Base-by-base conservation (phyloP, 35 echinoderm and acorn worm genomes). In the Ophiothrix spiculata region DNA sequence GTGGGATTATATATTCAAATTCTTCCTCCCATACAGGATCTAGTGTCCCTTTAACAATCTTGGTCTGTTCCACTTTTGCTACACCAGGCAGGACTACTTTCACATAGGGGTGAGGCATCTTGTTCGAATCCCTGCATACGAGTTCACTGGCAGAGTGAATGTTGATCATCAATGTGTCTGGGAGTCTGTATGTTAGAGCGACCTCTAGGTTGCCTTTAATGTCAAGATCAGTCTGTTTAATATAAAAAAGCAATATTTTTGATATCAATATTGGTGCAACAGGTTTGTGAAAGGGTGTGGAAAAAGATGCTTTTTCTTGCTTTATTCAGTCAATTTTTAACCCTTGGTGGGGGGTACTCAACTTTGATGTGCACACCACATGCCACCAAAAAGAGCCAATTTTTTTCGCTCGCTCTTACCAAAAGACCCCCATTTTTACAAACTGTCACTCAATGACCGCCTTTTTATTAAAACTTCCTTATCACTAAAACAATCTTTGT, bases 11-110 rank as follows among this genome's bases (percentile, higher is more conserved):
- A 79, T 86, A 93, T 25, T 97, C 91, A 91, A 93, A 97, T 38
- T 37, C 85, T 69, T 97, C 91, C 31, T 93, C 91, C 91, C 95
- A 97, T 56, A 84, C 95, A 23, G 95, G 95, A 64, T 89, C 74
- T 21, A 87, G 39, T 35, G 87, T 97, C 32, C 80, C 80, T 40
- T 90, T 90, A 37, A 78, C 32, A 41, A 93, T 63, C 79, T 90
- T 87, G 8, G 95, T 97, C 56, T 93, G 37, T 36, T 93, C 88
- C 13, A 93, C 88, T 36, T 93, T 93, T 31, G 86, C 86, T 79
- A 97, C 87, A 1, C 95, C 95, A 32, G 95, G 90, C 33, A 39
- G 10, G 6, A 4, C 6, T 36, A 83, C 88, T 85, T 97, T 97
- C 1, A 97, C 91, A 42, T 97, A 97, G 38, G 95, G 95, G 33